Base-by-base conservation (phyloP, 2,888 invertebrate genomes). In the Coelogynopora nodosa region DNA sequence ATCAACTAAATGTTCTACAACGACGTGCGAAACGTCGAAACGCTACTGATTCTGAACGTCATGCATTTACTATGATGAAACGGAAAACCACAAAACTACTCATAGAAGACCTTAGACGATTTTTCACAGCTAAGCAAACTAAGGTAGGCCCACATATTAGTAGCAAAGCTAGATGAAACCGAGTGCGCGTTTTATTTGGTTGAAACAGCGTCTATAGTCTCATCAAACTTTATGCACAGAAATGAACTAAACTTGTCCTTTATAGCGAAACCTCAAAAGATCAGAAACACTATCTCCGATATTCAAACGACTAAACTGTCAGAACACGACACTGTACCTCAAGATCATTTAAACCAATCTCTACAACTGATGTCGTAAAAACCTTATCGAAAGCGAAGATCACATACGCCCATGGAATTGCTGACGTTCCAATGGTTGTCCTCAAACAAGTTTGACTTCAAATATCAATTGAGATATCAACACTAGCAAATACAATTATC, bases 181-280 rank as follows among this genome's bases (percentile, higher is more conserved):
- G 5, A 74, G 74, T 74, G 18, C 74, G 74, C 5, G 74, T 26
- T 74, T 74, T 74, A 74, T 26, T 23, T 74, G 74, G 74, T 74
- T 26, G 74, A 74, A 74, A 74, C 74, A 13, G 74, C 74, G 23
- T 74, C 74, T n/a, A n/a, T n/a, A 74, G 23, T 74, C 74, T 74
- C 23, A 10, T n/a, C 23, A 74, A 74, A 2, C 23, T 74, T 74
- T 26, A 74, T 74, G 74, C 74, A 74, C 74, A 74, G 18, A 74
- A 74, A 74, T 74, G 74, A 74, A 74, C 74, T 74, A 13, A 74
- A 23, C 2, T 26, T 74, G 74, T 74, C 23, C 23, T 74, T 74
- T 74, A 74, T 74, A 74, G 27, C 5, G 74, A 74, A 74, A 74
- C 74, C 74, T 74, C 74, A 74, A 74, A 74, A 74, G 5, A 74